A percentile compares a stretch with the other conserved stretches of the same genome.
Conservation (phyloP, 2,888 invertebrate genomes). For the Ennomos fuscantarius region DNA sequence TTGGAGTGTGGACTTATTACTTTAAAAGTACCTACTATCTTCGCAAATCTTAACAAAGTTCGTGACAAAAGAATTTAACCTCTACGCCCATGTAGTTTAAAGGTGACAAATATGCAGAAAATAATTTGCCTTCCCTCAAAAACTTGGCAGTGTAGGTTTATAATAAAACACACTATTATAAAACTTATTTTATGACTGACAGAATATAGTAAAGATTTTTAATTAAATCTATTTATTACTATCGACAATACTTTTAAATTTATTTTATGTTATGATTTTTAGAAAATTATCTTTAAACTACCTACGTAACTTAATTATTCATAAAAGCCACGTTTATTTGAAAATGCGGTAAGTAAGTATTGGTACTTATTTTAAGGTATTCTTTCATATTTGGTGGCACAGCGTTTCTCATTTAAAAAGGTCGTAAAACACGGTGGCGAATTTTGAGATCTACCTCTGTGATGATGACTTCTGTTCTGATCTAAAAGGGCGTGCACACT, state of each 20-base stretch:
- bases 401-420: slow-evolving; percentile 64
- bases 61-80: slow-evolving; percentile 33
- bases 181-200: slow-evolving; percentile 39
- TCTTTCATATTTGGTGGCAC: slow-evolving; percentile 27
- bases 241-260: too few species aligned
- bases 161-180: slow-evolving; percentile 31
- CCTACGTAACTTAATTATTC: too few species aligned
- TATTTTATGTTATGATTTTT: too few species aligned
- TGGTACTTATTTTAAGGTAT: slow-evolving; percentile 37
- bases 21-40: slow-evolving; percentile 40
- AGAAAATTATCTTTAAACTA: too few species aligned
- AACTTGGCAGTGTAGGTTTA: slow-evolving; percentile 32
- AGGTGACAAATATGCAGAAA: slow-evolving; percentile 35
- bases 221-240: slow-evolving; percentile 31
- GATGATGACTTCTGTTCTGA: slow-evolving; percentile 37
- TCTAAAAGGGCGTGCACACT: slow-evolving; percentile 50
- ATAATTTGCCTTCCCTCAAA: slow-evolving; percentile 37
- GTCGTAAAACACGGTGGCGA: slow-evolving; percentile 54
- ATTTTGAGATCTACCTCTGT: slow-evolving; percentile 65
- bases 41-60: slow-evolving; percentile 22
- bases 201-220: slow-evolving; percentile 29
- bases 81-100: slow-evolving; percentile 28
- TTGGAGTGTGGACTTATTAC: slow-evolving; percentile 53
- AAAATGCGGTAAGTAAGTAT: slow-evolving; percentile 43
- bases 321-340: too few species aligned